These are phyloP conservation scores for Enteromius treurensis DNA, from an alignment of 2,797 vertebrate genomes.

Conservation along the genomic window DNA sequence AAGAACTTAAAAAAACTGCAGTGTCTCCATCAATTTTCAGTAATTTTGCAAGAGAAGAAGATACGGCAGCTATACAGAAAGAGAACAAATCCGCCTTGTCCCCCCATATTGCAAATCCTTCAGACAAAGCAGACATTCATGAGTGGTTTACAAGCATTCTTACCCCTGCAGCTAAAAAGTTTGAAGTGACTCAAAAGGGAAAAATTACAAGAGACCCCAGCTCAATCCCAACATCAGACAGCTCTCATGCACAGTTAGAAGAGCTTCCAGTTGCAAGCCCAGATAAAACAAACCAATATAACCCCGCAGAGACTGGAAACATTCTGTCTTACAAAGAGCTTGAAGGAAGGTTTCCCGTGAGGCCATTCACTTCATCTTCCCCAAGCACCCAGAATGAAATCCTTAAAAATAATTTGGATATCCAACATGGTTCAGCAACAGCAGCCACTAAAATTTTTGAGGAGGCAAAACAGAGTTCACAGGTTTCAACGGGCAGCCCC, in stretches of 20 bases:
- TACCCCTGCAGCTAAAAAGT: slow-evolving; percentile 56
- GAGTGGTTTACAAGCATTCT: slow-evolving; percentile 53
- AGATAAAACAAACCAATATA: slow-evolving; percentile 53
- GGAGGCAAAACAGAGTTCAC: slow-evolving; percentile 41
- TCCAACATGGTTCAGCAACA: slow-evolving; percentile 17
- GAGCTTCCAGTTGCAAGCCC: slow-evolving; percentile 49
- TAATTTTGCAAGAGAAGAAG: slow-evolving; percentile 36
- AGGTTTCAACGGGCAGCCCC: slow-evolving; percentile 41
- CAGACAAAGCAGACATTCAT: slow-evolving; percentile 49
- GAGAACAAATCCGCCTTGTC: slow-evolving; percentile 44
- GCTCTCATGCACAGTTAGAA: slow-evolving; percentile 41
- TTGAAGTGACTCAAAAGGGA: slow-evolving; percentile 48
- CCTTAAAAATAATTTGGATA: slow-evolving; percentile 46
- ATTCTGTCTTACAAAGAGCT: slow-evolving; percentile 48
- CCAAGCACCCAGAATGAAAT: slow-evolving; percentile 41
- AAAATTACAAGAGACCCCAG: slow-evolving; percentile 36
- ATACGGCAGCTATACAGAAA: slow-evolving; percentile 53
- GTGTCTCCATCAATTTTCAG: slow-evolving; percentile 59
- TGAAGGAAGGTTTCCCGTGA: slow-evolving; percentile 38
- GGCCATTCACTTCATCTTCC: slow-evolving; percentile 47
- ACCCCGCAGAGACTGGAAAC: slow-evolving; percentile 9
- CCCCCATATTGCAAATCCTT: slow-evolving; percentile 3
- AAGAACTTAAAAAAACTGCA: slow-evolving; percentile 51
- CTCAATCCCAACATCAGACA: slow-evolving; percentile 47
- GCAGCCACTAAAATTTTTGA: slow-evolving; percentile 26